Base-by-base conservation (phyloP, 2,888 invertebrate genomes). In the Monoplex corrugatus region DNA sequence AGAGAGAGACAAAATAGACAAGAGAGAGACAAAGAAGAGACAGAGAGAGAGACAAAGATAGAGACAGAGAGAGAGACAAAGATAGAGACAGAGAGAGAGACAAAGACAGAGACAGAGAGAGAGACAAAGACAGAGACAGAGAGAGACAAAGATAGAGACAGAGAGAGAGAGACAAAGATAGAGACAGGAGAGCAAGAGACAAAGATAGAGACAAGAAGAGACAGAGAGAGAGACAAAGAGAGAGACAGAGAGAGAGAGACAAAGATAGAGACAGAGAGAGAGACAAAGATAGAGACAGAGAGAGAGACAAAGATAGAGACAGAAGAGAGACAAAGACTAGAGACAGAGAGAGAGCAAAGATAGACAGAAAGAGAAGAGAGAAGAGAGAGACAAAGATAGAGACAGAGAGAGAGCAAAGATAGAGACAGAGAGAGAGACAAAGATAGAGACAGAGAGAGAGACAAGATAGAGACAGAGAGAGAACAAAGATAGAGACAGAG, bases 221-320 rank as follows among this genome's bases (percentile, higher is more conserved):
- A 32, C 35, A 78, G 32, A 35, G 38, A 78, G 32, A 78, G 78
- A 78, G 78, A 78, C 35, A 78, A 23, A 35, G 38, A 78, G 78
- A 78, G 78, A 35, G 78, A 32, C 35, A 35, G 78, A 35, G 35
- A 35, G 78, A 78, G 78, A 35, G 78, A 23, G 78, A 78, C 35
- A 35, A 38, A 23, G 50, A 16, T 8, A 50, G 50, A 16, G 50
- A 50, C 10, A 28, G 28, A 28, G 28, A 28, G 28, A 28, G 35
- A n/a, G n/a, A n/a, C n/a, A n/a, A 38, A 78, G 78, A 78, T 32
- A 78, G 78, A 78, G 78, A 35, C 35, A 78, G 68, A 78, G 40
- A 78, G 6, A n/a, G 40, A 32, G 40, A 35, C n/a, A 5, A 78
- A 2, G 35, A 10, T 35, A 23, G 5, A 5, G 5, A n/a, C 19